These are phyloP conservation scores for Rhombomys opimus DNA, from an alignment of 2,113 vertebrate genomes.

Conservation along the genomic window DNA sequence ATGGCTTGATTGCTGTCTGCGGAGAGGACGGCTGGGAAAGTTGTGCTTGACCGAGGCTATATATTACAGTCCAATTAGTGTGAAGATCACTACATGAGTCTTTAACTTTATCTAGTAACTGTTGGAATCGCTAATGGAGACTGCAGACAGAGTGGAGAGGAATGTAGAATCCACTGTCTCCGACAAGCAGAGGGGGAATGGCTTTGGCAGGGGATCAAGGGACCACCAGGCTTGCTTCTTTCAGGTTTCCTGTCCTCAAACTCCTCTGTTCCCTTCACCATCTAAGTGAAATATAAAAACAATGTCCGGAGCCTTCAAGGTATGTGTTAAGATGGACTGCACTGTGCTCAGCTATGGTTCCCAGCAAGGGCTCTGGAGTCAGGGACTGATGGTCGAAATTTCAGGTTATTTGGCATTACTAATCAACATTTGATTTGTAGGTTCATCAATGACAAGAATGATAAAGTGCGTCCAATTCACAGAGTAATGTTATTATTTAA, in stretches of 20 bases:
- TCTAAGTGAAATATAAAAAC: neutral
- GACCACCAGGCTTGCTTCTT: neutral
- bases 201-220: neutral
- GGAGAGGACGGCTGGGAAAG: constrained; percentile 88
- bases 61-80: constrained; percentile 93
- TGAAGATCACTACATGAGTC: constrained; percentile 88
- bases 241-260: neutral
- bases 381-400: neutral
- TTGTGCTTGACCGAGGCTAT: constrained; percentile 90
- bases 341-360: neutral
- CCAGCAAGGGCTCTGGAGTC: neutral
- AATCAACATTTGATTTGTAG: neutral
- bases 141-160: constrained; percentile 76
- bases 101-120: constrained; percentile 90
- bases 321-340: neutral
- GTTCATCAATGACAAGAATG: neutral
- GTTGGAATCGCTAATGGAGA: constrained; percentile 86
- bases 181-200: neutral
- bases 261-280: neutral
- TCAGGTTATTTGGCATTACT: neutral
- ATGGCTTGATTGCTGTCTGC: constrained; percentile 89
- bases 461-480: neutral
- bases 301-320: neutral
- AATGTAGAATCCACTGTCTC: constrained; percentile 80
- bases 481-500: neutral